Conservation (phyloP, 2,797 vertebrate species). For the Galago senegalensis region DNA sequence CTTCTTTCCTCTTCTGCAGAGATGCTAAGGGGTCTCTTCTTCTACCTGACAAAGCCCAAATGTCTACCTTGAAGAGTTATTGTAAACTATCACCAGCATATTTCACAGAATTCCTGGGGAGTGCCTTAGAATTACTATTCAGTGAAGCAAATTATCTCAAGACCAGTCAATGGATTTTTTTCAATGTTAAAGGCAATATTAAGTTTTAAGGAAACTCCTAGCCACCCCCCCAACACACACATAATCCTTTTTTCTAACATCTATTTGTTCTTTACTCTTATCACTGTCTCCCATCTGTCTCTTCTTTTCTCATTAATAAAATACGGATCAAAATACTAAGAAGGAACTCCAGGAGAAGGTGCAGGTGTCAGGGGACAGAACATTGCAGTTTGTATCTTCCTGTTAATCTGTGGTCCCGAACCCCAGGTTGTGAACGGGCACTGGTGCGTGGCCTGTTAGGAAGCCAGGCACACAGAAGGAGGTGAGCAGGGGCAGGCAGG, state of each 20-base stretch:
- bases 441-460: no score
- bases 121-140: neutral
- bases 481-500: no score
- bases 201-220: neutral
- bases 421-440: no score
- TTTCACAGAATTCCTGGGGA: neutral
- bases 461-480: no score
- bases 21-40: neutral
- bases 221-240: neutral
- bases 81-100: neutral
- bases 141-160: neutral
- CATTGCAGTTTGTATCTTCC: neutral
- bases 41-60: neutral
- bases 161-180: neutral
- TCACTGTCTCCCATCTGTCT: neutral
- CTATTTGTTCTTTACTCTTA: neutral
- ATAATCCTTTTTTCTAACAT: constrained; percentile 16
- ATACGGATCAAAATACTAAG: neutral
- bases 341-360: neutral
- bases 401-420: no score
- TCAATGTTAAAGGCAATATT: neutral
- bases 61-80: neutral
- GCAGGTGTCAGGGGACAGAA: neutral
- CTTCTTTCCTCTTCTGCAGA: neutral
- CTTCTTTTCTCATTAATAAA: constrained; percentile 10